Percentiles rank a stretch among this genome's conserved stretches.
Evolutionary conservation across 2,113 vertebrate genomes (phyloP).

Genomic region (Alectura lathami): DNA sequence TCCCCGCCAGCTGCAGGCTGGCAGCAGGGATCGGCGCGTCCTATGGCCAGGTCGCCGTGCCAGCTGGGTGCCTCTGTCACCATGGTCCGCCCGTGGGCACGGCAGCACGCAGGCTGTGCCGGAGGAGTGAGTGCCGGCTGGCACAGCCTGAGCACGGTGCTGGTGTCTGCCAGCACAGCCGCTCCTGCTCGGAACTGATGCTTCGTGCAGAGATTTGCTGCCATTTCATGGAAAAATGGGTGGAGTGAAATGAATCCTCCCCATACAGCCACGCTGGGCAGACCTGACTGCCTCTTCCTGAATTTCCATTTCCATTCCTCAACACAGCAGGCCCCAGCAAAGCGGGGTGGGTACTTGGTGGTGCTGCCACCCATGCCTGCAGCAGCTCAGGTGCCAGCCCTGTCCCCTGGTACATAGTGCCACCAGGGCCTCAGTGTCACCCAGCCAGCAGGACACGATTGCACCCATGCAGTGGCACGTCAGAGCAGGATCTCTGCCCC

Average conservation of each 20-base stretch:
- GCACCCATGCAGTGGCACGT: not conserved
- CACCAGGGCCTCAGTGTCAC: not conserved
- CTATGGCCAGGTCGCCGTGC: fast-evolving
- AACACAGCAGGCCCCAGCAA: not conserved
- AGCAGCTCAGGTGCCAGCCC: not conserved
- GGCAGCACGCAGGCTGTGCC: not conserved
- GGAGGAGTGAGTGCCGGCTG: fast-evolving
- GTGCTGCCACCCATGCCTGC: not conserved
- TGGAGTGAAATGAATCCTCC: not conserved
- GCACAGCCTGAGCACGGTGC: fast-evolving
- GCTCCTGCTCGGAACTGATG: fast-evolving
- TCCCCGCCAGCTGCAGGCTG: not conserved
- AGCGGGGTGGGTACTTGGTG: not conserved
- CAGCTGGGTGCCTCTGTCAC: not conserved
- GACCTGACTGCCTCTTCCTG: too few relatives aligned
- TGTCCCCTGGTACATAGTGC: not conserved
- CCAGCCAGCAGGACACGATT: not conserved
- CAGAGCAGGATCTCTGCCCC: not conserved
- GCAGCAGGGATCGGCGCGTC: not conserved
- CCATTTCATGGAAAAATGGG: not conserved
- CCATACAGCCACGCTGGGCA: fast-evolving
- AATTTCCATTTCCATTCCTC: not conserved
- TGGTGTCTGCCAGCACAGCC: not conserved
- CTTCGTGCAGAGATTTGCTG: not conserved
- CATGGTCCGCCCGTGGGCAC: not conserved